Evolutionary conservation across 2,113 vertebrate genomes (phyloP), one percentile per base, ranked within the genome.

Genomic region (Litocranius walleri): DNA sequence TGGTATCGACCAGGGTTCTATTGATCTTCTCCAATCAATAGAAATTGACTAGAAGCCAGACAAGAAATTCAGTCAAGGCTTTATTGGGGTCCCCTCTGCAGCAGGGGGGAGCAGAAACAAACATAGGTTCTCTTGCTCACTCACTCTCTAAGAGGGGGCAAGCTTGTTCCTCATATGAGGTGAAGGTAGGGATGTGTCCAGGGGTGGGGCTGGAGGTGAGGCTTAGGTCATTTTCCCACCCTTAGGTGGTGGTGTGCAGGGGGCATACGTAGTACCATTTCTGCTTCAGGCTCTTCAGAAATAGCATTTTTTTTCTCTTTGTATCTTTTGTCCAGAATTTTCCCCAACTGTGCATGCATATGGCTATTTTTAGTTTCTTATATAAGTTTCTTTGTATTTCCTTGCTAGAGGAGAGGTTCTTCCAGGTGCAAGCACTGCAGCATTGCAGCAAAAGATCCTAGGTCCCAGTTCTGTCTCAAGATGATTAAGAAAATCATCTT

Each of bases 181-280:
- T 43, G 40, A 43, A 43, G 71, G 71, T 43, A 77, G 40, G 23
- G 36, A 14, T 77, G 23, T 43, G 23, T 27, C 71, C 23, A 77
- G 71, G 71, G 23, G 12, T 27, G 12, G 23, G 23, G 36, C 19
- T 43, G 36, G 71, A 43, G 6, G 6, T 43, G 36, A 25, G 21
- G 36, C 14, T 25, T 7, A 14, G 21, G 36, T 7, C 11, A 43
- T 43, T 25, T 43, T 25, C 71, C 23, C 36, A 27, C 23, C 13
- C 36, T 43, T 43, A 40, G 36, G 36, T 43, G 23, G 23, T 7
- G 12, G 11, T 43, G 1, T 77, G 71, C 29, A 33, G n/a, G 10
- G 9, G 19, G n/a, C n/a, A 40, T 2, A 71, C 3, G 0, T 10
- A 3, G n/a, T 23, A 71, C n/a, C 71, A 0, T 4, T 77, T 77